Conservation (phyloP, 2,888 invertebrate genomes). For the Drosophila niveifrons region DNA sequence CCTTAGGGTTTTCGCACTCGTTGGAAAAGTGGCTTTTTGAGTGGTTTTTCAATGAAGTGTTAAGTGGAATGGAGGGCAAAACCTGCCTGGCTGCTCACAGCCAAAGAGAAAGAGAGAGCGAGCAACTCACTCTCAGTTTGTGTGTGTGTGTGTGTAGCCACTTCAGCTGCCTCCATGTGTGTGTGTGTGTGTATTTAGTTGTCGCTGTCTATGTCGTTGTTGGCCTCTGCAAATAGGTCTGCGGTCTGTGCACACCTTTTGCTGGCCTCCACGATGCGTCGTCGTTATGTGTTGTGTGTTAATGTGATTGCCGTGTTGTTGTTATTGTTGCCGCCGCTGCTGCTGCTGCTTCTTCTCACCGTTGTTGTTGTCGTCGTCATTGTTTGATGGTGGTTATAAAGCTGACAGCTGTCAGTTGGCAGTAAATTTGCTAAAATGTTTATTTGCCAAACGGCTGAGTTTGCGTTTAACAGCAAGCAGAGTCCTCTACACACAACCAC, state of each 20-base stretch:
- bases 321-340: slow-evolving; percentile 30
- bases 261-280: slow-evolving; percentile 35
- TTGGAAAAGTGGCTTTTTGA: slow-evolving; percentile 77
- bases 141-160: slow-evolving; percentile 45
- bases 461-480: slow-evolving; percentile 74
- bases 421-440: slow-evolving; percentile 82
- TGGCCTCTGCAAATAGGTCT: slow-evolving; percentile 63
- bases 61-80: slow-evolving; percentile 73
- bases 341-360: slow-evolving; percentile 33
- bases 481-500: slow-evolving; percentile 37
- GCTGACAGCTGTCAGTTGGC: slow-evolving; percentile 82
- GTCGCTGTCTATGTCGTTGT: slow-evolving; percentile 58
- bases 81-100: slow-evolving; percentile 58
- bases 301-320: slow-evolving; percentile 26
- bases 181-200: slow-evolving; percentile 63
- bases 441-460: slow-evolving; percentile 79
- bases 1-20: slow-evolving; percentile 49
- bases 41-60: slow-evolving; percentile 83
- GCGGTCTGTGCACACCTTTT: slow-evolving; percentile 72
- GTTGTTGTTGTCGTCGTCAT: slow-evolving; percentile 50
- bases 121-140: slow-evolving; percentile 52
- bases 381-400: slow-evolving; percentile 81
- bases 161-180: slow-evolving; percentile 45
- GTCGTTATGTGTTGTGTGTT: slow-evolving; percentile 16
- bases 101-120: not conserved